Percentiles rank a stretch among this genome's conserved stretches.
phyloP scores from a whole-genome alignment of 2,888 invertebrate species.

The Athalia cordata region DNA sequence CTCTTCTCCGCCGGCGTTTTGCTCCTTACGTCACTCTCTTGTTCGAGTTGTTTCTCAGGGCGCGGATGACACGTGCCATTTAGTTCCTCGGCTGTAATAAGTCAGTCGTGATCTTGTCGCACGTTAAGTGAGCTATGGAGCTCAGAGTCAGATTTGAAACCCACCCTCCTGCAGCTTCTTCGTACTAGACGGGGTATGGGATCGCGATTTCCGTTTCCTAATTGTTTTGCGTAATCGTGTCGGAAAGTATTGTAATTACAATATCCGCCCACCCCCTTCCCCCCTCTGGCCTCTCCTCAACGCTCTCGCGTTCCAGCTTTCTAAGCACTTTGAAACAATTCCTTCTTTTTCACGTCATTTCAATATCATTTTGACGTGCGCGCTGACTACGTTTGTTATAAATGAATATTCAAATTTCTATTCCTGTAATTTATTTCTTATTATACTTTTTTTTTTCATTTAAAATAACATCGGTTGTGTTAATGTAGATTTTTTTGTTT shows the following conservation, averaged over 20 bases:
- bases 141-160: slow-evolving; percentile 5
- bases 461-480: no score
- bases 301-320: not conserved
- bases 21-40: slow-evolving; percentile 17
- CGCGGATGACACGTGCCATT: slow-evolving; percentile 44
- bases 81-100: not conserved
- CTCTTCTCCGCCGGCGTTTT: slow-evolving; percentile 48
- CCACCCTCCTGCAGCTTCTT: not conserved
- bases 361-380: not conserved
- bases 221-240: slow-evolving; percentile 17
- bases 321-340: not conserved
- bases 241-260: slow-evolving; percentile 4
- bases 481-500: no score
- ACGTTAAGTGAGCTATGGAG: not conserved
- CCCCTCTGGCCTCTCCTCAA: not conserved
- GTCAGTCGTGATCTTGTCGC: not conserved
- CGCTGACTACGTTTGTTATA: not conserved
- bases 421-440: not conserved
- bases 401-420: not conserved
- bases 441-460: no score
- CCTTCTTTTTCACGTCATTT: not conserved
- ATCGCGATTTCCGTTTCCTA: not conserved
- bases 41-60: slow-evolving; percentile 43
- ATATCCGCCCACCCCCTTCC: not conserved
- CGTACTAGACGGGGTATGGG: not conserved